phyloP scores from a whole-genome alignment of 2,113 vertebrate genomes.

The Scalopus aquaticus region DNA sequence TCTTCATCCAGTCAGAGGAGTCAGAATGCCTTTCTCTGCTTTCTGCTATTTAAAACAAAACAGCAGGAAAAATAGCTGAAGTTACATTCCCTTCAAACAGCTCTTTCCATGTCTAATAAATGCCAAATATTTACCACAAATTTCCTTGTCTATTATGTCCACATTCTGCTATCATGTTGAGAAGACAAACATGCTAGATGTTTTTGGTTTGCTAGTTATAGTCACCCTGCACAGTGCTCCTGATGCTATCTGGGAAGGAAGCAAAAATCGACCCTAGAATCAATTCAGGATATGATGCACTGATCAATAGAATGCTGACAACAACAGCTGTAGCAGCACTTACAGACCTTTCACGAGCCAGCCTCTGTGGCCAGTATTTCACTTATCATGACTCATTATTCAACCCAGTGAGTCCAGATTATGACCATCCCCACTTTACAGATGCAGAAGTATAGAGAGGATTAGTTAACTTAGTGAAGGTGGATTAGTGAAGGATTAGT shows the following conservation, averaged over 20 bases:
- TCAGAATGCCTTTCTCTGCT: conserved; percentile 90
- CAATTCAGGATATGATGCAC: background rate
- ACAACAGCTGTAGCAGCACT: background rate
- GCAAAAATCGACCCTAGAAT: background rate
- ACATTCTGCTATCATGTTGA: background rate
- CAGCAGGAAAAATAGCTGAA: conserved; percentile 60
- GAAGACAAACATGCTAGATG: background rate
- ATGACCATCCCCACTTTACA: background rate
- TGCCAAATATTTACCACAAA: conserved; percentile 5
- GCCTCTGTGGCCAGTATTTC: background rate
- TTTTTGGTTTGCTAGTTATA: background rate
- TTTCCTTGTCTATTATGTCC: conserved; percentile 58
- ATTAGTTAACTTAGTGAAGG: background rate
- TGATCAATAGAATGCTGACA: no score
- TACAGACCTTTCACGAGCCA: background rate
- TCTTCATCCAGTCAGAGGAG: conserved; percentile 93
- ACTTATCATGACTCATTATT: background rate
- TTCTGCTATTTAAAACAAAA: conserved; percentile 87
- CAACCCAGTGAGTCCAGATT: background rate
- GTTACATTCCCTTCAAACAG: conserved; percentile 69
- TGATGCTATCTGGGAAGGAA: background rate
- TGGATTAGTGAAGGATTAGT: no score
- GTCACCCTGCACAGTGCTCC: background rate
- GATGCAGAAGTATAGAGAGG: conserved; percentile 15
- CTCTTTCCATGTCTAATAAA: conserved; percentile 67